Evolutionary conservation across 2,113 vertebrate species (phyloP), one percentile per base, ranked within the genome.

Genomic region (Emydura subglobosa): DNA sequence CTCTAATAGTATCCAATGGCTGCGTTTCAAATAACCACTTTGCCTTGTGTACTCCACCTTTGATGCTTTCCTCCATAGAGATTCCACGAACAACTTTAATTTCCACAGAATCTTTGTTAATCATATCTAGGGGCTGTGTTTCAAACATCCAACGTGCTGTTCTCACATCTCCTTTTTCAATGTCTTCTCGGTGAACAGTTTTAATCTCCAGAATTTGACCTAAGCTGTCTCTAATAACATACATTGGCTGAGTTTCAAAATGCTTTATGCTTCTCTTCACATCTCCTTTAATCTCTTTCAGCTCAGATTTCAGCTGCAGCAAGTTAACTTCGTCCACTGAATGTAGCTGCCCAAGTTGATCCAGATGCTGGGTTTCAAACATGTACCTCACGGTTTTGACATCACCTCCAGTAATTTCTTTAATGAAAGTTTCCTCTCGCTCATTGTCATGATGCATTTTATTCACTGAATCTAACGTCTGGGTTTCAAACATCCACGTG

Each of bases 11-110:
- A 92, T 98, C 98, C 49, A 99, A 91, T 47, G 98, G 98, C 87
- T 99, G 98, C 61, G 98, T 99, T 98, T 99, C 98, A 98, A 98
- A 99, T 90, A 99, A 92, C 98, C 98, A 98, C 96, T 99, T 98
- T 90, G 98, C 98, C 94, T 94, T 98, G 94, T 95, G 98, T n/a
- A 98, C 98, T 55, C 98, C 98, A 79, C 97, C 97, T 83, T 98
- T 98, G 90, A 94, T 91, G 79, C 96, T 99, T 97, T 99, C 98
- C 83, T 99, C 98, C 98, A 98, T 98, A 68, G 99, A 99, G 91
- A 99, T 98, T 93, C 98, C 98, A 85, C 96, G 97, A 72, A 99
- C 96, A 51, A 99, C 94, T 95, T 99, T 98, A 92, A 99, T 97
- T 98, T 98, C 93, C 47, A 97, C 88, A 16, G 97, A 87, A 57